Percentiles rank a stretch among this genome's conserved stretches.
Conservation (phyloP, 2,113 vertebrate species). For the Pelodiscus sinensis region DNA sequence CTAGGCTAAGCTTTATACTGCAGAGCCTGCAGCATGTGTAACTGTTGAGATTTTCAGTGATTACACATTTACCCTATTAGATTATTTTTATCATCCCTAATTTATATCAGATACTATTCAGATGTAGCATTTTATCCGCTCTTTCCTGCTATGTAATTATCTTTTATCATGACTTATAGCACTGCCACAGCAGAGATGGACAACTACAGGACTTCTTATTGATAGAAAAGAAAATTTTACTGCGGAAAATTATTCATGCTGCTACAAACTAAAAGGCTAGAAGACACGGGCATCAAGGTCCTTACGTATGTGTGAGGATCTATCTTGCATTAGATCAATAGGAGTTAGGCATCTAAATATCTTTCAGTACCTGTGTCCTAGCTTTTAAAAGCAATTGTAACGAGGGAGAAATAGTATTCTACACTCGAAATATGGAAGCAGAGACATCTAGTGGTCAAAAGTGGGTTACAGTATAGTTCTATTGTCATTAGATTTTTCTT, state of each 20-base stretch:
- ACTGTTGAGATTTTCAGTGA: too few relatives aligned
- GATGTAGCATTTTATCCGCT: background rate
- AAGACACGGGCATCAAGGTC: background rate
- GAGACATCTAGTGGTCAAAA: background rate
- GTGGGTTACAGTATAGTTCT: background rate
- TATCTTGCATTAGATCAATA: background rate
- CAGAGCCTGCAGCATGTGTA: too few relatives aligned
- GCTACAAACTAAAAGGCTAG: background rate
- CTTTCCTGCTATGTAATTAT: background rate
- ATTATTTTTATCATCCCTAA: background rate
- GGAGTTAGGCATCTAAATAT: background rate
- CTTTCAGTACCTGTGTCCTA: background rate
- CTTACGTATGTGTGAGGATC: background rate
- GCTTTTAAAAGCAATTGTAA: background rate
- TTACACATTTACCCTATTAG: too few relatives aligned
- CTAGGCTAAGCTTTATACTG: too few relatives aligned
- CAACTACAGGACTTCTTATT: background rate
- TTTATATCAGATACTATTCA: background rate
- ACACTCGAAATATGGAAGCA: background rate
- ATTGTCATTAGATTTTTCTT: too few relatives aligned
- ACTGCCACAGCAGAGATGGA: background rate
- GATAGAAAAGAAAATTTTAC: background rate
- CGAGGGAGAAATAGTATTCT: background rate
- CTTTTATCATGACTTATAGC: background rate
- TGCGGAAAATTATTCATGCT: background rate